Conservation (phyloP, 2,888 invertebrate species). For the Diarsia mendica region DNA sequence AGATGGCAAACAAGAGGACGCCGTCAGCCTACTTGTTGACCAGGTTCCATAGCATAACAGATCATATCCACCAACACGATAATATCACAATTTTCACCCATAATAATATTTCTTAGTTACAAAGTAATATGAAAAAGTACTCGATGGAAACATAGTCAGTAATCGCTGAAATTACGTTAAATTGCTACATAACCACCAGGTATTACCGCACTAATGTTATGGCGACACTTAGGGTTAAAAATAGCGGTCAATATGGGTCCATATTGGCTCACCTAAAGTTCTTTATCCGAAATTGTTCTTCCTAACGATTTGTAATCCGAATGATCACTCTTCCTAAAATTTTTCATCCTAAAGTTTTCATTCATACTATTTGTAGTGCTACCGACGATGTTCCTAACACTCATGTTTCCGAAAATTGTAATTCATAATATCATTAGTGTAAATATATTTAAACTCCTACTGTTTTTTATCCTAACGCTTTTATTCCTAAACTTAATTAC, state of each 20-base stretch:
- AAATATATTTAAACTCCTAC: too few species aligned
- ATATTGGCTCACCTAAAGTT: too few species aligned
- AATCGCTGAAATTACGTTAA: conserved; percentile 22
- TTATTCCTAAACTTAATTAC: too few species aligned
- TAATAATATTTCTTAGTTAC: conserved; percentile 7
- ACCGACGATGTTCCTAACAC: too few species aligned
- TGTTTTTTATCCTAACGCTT: too few species aligned
- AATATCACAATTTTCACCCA: neutral
- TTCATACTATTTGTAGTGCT: too few species aligned
- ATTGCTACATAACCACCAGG: conserved; percentile 25
- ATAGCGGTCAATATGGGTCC: conserved; percentile 15
- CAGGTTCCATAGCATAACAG: neutral
- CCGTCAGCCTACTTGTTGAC: neutral
- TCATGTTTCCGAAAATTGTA: too few species aligned
- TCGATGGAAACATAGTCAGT: conserved; percentile 20
- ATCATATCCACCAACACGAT: neutral
- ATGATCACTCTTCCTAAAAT: too few species aligned
- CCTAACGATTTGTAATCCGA: too few species aligned
- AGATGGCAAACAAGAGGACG: neutral
- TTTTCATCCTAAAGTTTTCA: too few species aligned
- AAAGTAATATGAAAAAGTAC: conserved; percentile 24
- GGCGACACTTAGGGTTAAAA: conserved; percentile 16
- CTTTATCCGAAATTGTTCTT: too few species aligned
- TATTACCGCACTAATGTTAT: conserved; percentile 39
- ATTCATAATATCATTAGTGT: too few species aligned